Evolutionary conservation across 2,888 invertebrate species (phyloP).

Genomic region (Archips xylosteana): DNA sequence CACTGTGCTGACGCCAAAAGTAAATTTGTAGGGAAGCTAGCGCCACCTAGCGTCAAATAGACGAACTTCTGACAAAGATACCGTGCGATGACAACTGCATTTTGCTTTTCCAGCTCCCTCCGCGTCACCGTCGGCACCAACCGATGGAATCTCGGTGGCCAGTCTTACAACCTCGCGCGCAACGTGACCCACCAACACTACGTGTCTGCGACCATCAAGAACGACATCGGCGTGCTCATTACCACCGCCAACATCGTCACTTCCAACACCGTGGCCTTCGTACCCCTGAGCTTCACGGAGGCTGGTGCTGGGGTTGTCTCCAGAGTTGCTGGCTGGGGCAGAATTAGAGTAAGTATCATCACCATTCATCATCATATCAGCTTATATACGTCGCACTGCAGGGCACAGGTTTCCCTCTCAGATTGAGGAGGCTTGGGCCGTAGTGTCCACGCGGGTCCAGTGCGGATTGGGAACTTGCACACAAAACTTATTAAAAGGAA

Average conservation of each 20-base stretch:
- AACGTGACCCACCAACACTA: slow-evolving; percentile 69
- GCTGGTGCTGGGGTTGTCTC: slow-evolving; percentile 49
- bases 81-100: no score
- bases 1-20: no score
- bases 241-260: slow-evolving; percentile 49
- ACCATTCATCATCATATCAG: neutral
- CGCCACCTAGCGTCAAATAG: no score
- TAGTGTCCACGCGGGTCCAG: no score
- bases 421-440: no score
- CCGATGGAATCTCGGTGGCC: slow-evolving; percentile 65
- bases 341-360: slow-evolving; percentile 57
- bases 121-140: slow-evolving; percentile 67
- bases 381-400: no score
- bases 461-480: no score
- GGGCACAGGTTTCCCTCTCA: no score
- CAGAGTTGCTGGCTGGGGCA: slow-evolving; percentile 69
- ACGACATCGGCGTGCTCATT: slow-evolving; percentile 66
- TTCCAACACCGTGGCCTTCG: slow-evolving; percentile 43
- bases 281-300: slow-evolving; percentile 50
- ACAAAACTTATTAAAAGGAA: no score
- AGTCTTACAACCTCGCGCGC: slow-evolving; percentile 53
- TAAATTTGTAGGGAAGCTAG: no score
- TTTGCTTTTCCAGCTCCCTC: slow-evolving; percentile 52
- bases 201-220: slow-evolving; percentile 60
- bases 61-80: no score